Evolutionary conservation across 1,140 invertebrate species (phyloP), one percentile per base, ranked within the genome.

Genomic region (Antheraea mylitta): DNA sequence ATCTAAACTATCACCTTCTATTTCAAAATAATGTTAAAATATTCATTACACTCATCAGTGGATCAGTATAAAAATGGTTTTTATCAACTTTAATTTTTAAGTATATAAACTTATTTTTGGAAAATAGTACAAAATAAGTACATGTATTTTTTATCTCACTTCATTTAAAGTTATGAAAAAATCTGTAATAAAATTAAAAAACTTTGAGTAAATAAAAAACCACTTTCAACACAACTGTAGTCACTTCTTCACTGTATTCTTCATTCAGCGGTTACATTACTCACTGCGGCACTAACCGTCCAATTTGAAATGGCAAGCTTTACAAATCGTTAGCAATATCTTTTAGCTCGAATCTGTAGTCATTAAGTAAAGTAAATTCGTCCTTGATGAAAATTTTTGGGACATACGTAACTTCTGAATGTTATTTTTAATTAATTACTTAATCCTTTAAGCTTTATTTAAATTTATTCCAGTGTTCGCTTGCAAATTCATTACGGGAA

Each of bases 211-310:
- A 53, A 53, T 53, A 53, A 53, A 53, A 53, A 13, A 6, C 45
- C 13, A 53, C 45, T 53, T 53, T 53, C 45, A 53, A 53, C 45
- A 16, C 45, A 53, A 53, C 45, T 16, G 16, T 37, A 63, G 38
- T 66, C 67, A 48, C 69, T 71, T 59, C 70, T 72, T 78, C 73
- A 76, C 60, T 74, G 77, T 74, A 71, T 64, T 72, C 53, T 76
- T 72, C 71, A 71, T 71, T 74, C 65, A 69, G 61, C 62, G 68
- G 73, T 74, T 69, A 66, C 71, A 77, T 77, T 75, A 77, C 66
- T 80, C 73, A 75, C 16, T 53, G 66, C 64, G 59, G 19, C 45
- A n/a, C 66, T 70, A 70, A 62, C 60, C 70, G 22, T 53, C 58
- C 69, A 71, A 73, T 68, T 75, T 79, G 58, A 77, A 64, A 67